Percentiles rank a stretch among this genome's conserved stretches.
Conservation (phyloP, 2,888 invertebrate species). For the Cheilosia vernalis region DNA sequence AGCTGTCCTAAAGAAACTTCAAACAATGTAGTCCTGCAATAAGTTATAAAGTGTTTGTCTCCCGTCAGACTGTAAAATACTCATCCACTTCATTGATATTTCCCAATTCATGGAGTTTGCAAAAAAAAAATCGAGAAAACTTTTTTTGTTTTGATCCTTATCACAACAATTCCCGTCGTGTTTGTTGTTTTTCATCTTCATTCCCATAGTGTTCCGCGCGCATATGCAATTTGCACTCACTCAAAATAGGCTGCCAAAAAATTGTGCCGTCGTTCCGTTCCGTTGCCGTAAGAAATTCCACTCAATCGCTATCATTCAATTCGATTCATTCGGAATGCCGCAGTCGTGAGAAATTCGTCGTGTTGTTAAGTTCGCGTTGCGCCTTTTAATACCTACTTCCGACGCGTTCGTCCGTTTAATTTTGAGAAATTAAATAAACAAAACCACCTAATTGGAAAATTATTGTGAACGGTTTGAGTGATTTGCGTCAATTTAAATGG, state of each 20-base stretch:
- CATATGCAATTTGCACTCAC: conserved; percentile 31
- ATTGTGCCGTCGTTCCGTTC: conserved; percentile 34
- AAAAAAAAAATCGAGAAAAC: conserved; percentile 46
- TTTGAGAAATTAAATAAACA: conserved; percentile 29
- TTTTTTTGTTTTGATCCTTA: conserved; percentile 74
- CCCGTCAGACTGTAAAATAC: not conserved
- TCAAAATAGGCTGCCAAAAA: conserved; percentile 41
- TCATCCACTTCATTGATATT: conserved; percentile 42
- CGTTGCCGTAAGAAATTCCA: conserved; percentile 28
- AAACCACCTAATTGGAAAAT: conserved; percentile 6
- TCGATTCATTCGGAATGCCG: conserved; percentile 56
- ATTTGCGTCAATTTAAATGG: conserved; percentile 9
- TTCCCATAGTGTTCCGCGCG: conserved; percentile 16
- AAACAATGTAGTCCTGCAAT: not conserved
- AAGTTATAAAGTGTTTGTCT: not conserved
- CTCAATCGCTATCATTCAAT: conserved; percentile 67
- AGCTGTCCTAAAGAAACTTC: too few species aligned
- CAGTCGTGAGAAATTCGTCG: conserved; percentile 72
- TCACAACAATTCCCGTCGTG: conserved; percentile 59
- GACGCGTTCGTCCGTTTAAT: conserved; percentile 27
- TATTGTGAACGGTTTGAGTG: conserved; percentile 17
- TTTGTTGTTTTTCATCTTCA: conserved; percentile 60
- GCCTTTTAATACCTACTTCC: conserved; percentile 12
- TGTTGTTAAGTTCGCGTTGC: conserved; percentile 41
- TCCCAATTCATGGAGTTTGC: conserved; percentile 19